These are phyloP conservation scores for Drosophila infuscata DNA, from an alignment of 2,888 invertebrate species.

Conservation along the genomic window DNA sequence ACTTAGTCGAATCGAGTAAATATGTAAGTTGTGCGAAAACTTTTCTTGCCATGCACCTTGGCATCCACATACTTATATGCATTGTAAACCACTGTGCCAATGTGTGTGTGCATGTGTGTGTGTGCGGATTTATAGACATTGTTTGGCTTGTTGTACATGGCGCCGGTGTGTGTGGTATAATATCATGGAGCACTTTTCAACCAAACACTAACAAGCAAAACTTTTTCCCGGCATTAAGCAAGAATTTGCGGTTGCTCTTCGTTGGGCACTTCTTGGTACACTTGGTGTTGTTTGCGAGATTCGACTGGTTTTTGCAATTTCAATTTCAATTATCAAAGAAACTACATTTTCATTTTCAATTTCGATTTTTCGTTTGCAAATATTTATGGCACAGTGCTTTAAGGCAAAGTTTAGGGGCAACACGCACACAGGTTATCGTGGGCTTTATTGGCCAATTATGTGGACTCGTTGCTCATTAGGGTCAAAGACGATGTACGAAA, in stretches of 20 bases:
- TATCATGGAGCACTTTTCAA: constrained; percentile 57
- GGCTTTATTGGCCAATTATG: constrained; percentile 48
- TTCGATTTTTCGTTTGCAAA: constrained; percentile 65
- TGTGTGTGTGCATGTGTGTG: constrained; percentile 33
- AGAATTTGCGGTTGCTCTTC: constrained; percentile 63
- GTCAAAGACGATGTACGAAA: constrained; percentile 28
- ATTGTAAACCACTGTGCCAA: not conserved
- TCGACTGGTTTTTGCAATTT: constrained; percentile 46
- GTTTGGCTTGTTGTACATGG: constrained; percentile 47
- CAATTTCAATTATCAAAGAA: constrained; percentile 63
- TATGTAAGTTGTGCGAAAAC: constrained; percentile 70
- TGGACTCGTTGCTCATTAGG: constrained; percentile 56
- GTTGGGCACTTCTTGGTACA: constrained; percentile 21
- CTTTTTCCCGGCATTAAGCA: constrained; percentile 64
- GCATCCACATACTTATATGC: constrained; percentile 4
- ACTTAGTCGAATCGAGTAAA: constrained; percentile 76
- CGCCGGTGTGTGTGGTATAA: constrained; percentile 49
- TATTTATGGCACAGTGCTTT: constrained; percentile 50
- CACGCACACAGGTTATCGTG: not conserved
- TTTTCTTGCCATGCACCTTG: constrained; percentile 46
- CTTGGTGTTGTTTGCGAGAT: constrained; percentile 17
- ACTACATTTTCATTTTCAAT: constrained; percentile 53
- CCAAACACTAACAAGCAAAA: constrained; percentile 73
- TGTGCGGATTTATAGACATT: constrained; percentile 65
- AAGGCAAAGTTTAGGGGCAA: constrained; percentile 15